A percentile compares a stretch with the other conserved stretches of the same genome.
Conservation (phyloP, 2,888 invertebrate species). For the Rhopalosiphum nymphaeae region DNA sequence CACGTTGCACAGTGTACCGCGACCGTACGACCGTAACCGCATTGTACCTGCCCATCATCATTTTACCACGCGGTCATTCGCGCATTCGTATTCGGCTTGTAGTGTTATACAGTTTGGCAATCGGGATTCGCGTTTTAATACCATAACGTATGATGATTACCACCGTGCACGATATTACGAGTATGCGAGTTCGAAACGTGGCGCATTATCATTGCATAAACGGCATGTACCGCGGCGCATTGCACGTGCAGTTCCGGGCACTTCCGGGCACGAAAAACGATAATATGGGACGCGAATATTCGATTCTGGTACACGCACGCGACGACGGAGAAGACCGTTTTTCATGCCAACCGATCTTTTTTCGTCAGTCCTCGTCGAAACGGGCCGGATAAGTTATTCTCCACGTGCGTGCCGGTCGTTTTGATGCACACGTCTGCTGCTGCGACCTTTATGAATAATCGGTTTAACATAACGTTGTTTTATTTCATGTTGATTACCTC, state of each 20-base stretch:
- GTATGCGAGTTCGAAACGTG: not conserved
- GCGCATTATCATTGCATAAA: not conserved
- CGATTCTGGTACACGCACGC: not conserved
- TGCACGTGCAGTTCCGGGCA: no score
- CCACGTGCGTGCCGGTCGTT: not conserved
- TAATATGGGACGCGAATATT: not conserved
- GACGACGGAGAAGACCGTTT: not conserved
- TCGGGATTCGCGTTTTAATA: not conserved
- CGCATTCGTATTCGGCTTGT: not conserved
- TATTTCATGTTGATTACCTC: not conserved
- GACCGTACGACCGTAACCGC: not conserved
- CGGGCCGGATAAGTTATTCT: not conserved
- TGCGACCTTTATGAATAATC: not conserved
- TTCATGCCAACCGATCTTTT: not conserved
- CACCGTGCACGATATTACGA: not conserved
- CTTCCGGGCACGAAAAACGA: not conserved
- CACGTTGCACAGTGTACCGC: not conserved
- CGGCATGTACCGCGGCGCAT: no score
- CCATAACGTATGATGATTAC: not conserved
- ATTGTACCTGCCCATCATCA: not conserved
- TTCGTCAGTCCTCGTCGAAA: not conserved
- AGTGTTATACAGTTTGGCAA: not conserved
- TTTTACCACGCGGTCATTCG: not conserved
- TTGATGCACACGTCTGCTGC: not conserved
- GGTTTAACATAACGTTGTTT: not conserved